These are phyloP conservation scores for Perodicticus potto DNA, from an alignment of 2,797 vertebrate genomes.

Conservation along the genomic window DNA sequence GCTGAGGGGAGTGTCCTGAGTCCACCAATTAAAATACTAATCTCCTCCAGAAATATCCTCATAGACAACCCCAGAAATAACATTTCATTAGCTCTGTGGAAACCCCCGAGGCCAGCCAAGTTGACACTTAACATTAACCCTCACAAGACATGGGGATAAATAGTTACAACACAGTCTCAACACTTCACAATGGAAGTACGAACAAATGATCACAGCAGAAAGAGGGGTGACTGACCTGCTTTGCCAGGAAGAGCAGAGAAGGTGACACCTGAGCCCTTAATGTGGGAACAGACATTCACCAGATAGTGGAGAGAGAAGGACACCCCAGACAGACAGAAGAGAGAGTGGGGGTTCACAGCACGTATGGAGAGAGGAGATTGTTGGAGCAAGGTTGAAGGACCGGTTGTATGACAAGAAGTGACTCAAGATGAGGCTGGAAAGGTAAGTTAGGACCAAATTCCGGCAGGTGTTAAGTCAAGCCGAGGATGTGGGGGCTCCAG, in stretches of 20 bases:
- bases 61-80: not conserved
- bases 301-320: not conserved
- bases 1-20: not conserved
- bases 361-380: not conserved
- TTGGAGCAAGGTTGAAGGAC: not conserved
- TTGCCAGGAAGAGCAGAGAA: not conserved
- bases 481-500: not conserved
- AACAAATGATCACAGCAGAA: not conserved
- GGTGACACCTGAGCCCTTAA: not conserved
- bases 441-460: not conserved
- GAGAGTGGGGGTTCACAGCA: accelerated
- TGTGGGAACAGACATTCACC: not conserved
- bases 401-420: not conserved
- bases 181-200: not conserved
- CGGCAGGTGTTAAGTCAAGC: not conserved
- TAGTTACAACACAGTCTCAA: not conserved
- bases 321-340: not conserved
- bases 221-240: not conserved
- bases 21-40: not conserved
- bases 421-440: not conserved
- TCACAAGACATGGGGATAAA: not conserved
- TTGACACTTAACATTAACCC: not conserved
- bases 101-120: not conserved
- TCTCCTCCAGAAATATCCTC: not conserved
- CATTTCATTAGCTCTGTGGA: not conserved